Conservation (phyloP, 2,888 invertebrate genomes). For the Cristatella mucedo region DNA sequence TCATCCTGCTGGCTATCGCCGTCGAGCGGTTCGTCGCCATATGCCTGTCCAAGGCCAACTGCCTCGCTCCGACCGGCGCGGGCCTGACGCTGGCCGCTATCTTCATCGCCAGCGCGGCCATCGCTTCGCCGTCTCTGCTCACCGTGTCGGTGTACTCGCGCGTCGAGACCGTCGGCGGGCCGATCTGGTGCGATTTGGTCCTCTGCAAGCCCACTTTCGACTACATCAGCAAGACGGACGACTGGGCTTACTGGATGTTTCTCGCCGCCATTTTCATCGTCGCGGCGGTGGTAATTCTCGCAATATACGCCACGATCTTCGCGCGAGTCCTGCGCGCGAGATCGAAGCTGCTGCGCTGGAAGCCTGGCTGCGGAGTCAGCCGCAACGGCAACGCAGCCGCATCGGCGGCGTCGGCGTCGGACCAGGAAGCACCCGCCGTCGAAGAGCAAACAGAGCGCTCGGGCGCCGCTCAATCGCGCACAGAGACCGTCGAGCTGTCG, state of each 20-base stretch:
- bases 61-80: conserved; percentile 12
- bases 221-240: conserved; percentile 13
- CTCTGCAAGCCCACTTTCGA: conserved; percentile 17
- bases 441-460: too few relatives aligned
- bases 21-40: conserved; percentile 22
- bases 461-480: too few relatives aligned
- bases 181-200: conserved; percentile 13
- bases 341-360: too few relatives aligned
- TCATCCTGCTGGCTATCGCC: conserved; percentile 22
- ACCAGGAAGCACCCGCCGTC: too few relatives aligned
- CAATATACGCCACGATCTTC: conserved; percentile 19
- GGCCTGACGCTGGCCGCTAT: conserved; percentile 15
- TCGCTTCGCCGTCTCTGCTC: conserved; percentile 19
- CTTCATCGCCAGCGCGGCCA: conserved; percentile 14
- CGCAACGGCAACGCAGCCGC: too few relatives aligned
- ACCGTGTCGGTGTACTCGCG: conserved; percentile 18
- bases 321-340: too few relatives aligned
- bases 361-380: too few relatives aligned
- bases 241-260: conserved; percentile 17
- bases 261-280: conserved; percentile 17
- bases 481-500: too few relatives aligned
- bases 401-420: too few relatives aligned
- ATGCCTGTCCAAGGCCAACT: conserved; percentile 15
- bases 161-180: too few relatives aligned
- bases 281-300: conserved; percentile 16